phyloP scores from a whole-genome alignment of 1,140 invertebrate genomes.

The Hyposmocoma kahamanoa region DNA sequence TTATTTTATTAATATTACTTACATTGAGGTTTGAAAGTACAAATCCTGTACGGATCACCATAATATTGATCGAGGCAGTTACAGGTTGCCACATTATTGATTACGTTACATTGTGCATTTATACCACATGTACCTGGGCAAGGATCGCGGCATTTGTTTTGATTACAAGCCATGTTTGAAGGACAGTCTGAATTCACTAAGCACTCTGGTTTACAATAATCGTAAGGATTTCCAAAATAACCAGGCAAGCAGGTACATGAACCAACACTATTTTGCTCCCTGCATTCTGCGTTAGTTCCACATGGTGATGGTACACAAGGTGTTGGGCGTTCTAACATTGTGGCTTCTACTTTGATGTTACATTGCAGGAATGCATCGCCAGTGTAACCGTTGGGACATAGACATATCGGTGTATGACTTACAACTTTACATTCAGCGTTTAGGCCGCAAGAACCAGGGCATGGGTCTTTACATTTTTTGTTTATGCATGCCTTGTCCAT shows the following conservation, averaged over 20 bases:
- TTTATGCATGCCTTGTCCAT: conserved; percentile 78
- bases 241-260: conserved; percentile 83
- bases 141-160: conserved; percentile 77
- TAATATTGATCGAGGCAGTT: conserved; percentile 83
- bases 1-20: conserved; percentile 55
- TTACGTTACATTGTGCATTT: conserved; percentile 78
- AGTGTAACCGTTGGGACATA: conserved; percentile 76
- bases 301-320: conserved; percentile 84
- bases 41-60: conserved; percentile 83
- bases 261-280: conserved; percentile 75
- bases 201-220: conserved; percentile 77
- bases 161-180: conserved; percentile 71
- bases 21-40: conserved; percentile 70
- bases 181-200: conserved; percentile 75
- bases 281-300: conserved; percentile 81
- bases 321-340: conserved; percentile 64
- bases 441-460: conserved; percentile 79
- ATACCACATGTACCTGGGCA: conserved; percentile 79
- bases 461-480: conserved; percentile 81
- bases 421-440: conserved; percentile 76
- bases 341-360: conserved; percentile 56
- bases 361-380: conserved; percentile 81
- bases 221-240: conserved; percentile 87
- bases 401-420: conserved; percentile 78
- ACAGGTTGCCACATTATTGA: conserved; percentile 82